These are phyloP conservation scores for Zele albiditarsus DNA, from an alignment of 2,888 invertebrate genomes.

Conservation along the genomic window DNA sequence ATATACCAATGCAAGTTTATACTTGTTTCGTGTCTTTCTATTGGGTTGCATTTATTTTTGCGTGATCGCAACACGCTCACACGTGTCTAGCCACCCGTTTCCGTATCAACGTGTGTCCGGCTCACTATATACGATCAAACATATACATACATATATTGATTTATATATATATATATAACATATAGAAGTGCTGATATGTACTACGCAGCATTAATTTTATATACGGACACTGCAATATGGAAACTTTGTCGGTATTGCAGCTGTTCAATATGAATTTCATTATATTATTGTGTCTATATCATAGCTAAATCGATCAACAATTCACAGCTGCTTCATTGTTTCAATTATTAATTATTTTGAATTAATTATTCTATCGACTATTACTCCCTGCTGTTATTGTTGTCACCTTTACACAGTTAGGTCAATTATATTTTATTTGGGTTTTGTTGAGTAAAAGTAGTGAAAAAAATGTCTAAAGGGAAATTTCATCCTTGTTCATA, in stretches of 20 bases:
- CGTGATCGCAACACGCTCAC: constrained; percentile 24
- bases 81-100: constrained; percentile 34
- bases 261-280: constrained; percentile 23
- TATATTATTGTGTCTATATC: not conserved
- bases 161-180: not conserved
- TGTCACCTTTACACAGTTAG: too few species aligned
- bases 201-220: constrained; percentile 50
- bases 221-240: constrained; percentile 47
- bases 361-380: not conserved
- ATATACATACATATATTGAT: constrained; percentile 6
- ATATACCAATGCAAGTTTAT: not conserved
- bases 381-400: too few species aligned
- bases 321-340: constrained; percentile 4
- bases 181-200: constrained; percentile 19
- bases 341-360: not conserved
- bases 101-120: constrained; percentile 21
- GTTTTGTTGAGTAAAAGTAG: too few species aligned
- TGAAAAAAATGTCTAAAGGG: too few species aligned
- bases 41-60: constrained; percentile 19
- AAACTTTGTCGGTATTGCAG: constrained; percentile 42
- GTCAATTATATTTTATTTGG: too few species aligned
- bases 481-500: too few species aligned
- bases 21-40: constrained; percentile 17
- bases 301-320: not conserved
- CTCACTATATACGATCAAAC: not conserved